Evolutionary conservation across 2,113 vertebrate genomes (phyloP), one percentile per base, ranked within the genome.

Genomic region (Dasyornis broadbenti): DNA sequence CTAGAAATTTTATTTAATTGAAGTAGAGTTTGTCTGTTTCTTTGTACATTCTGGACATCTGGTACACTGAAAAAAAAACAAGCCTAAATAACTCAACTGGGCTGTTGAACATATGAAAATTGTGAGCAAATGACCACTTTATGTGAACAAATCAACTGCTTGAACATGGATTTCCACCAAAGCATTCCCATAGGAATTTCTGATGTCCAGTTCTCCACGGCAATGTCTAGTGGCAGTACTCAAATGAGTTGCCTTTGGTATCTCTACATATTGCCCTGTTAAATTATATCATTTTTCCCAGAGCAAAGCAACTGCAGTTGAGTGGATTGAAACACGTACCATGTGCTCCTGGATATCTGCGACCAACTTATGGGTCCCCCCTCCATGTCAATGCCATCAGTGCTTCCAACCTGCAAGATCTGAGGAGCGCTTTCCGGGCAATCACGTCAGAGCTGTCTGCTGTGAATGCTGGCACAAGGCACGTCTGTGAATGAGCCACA

Each of bases 321-420:
- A 13, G 56, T 76, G 24, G 24, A 44, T 11, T 49, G 15, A 37
- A 78, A 94, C 84, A 35, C 7, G 18, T 54, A 4, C 2, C 3
- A 21, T 27, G 33, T 65, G 30, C 11, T 88, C 4, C 70, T 71
- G 33, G 39, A 56, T 21, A 71, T n/a, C 28, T 44, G 44, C 76
- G 28, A 64, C 22, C 18, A 72, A 45, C 2, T 59, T 68, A n/a
- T 0, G 0, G 1, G 0, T 57, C 5, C 23, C 6, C 14, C 8
- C 21, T 37, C 11, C 1, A 0, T 1, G 1, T 13, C 31, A 65
- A 8, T 27, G 4, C 13, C 1, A 1, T 13, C 31, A 65, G 7
- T 27, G 4, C 13, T 70, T 78, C 64, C 65, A 73, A 0, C 27
- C 30, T 35, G 14, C 59, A 65, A 44, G 12, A 14, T 42, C 69